Percentiles rank a stretch among this genome's conserved stretches.
phyloP scores from a whole-genome alignment of 2,888 invertebrate species.

The Pachliopta kotzebuea region DNA sequence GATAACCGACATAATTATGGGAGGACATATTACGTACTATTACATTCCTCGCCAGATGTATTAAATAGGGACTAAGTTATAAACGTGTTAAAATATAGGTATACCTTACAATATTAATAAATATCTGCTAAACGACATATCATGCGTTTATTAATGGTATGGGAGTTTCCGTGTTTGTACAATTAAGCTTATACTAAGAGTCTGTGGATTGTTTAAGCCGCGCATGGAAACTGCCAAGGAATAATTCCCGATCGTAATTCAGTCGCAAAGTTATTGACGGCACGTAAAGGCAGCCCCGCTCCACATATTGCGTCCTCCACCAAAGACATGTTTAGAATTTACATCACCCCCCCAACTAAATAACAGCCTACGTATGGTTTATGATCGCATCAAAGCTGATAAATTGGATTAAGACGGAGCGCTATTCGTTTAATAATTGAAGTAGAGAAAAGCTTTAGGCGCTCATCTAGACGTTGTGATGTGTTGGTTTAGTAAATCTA shows the following conservation, averaged over 20 bases:
- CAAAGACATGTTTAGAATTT: conserved; percentile 27
- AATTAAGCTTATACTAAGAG: neutral
- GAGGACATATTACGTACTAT: too few relatives aligned
- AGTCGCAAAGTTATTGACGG: conserved; percentile 20
- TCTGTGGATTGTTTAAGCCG: neutral
- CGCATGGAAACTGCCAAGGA: neutral
- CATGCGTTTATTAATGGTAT: neutral
- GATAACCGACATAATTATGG: too few relatives aligned
- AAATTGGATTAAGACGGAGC: conserved; percentile 19
- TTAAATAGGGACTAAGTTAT: too few relatives aligned
- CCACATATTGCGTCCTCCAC: conserved; percentile 24
- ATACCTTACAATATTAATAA: neutral
- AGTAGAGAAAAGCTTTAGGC: neutral
- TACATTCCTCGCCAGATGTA: too few relatives aligned
- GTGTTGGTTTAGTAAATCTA: neutral
- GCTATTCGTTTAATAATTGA: neutral
- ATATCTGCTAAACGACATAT: neutral
- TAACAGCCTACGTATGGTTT: conserved; percentile 21
- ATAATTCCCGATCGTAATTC: conserved; percentile 17
- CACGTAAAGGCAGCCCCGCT: conserved; percentile 9
- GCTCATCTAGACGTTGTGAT: neutral
- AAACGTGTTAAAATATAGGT: too few relatives aligned
- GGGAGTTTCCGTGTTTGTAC: neutral
- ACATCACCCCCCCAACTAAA: conserved; percentile 19
- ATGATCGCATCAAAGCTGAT: conserved; percentile 17